phyloP scores from a whole-genome alignment of 2,888 invertebrate genomes.

The Dicranocentrus wangi region DNA sequence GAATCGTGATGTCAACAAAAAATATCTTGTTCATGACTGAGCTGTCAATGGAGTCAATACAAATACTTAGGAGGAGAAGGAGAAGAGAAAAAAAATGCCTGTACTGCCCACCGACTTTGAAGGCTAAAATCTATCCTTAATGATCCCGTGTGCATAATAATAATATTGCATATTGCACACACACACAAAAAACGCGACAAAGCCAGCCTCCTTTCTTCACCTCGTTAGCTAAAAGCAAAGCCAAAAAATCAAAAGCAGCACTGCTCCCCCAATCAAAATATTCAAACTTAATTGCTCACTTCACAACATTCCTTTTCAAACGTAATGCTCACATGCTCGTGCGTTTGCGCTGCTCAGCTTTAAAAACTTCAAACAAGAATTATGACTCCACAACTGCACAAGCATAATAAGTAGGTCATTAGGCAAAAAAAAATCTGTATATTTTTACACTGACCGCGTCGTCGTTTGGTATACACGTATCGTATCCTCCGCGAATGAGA shows the following conservation, averaged over 20 bases:
- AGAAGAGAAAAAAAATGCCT: too few relatives aligned
- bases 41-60: conserved; percentile 38
- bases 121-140: conserved; percentile 3
- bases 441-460: too few relatives aligned
- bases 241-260: background rate
- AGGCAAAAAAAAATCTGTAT: conserved; percentile 17
- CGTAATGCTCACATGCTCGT: too few relatives aligned
- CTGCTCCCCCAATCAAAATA: conserved; percentile 41
- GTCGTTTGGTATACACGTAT: too few relatives aligned
- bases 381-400: too few relatives aligned
- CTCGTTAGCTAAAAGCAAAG: conserved; percentile 12
- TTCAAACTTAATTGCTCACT: conserved; percentile 36
- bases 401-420: conserved; percentile 44
- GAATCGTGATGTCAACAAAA: conserved; percentile 48
- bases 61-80: conserved; percentile 9
- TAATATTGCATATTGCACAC: background rate
- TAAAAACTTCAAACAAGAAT: too few relatives aligned
- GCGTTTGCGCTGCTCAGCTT: too few relatives aligned
- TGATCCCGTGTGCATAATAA: conserved; percentile 14
- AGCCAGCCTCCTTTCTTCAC: conserved; percentile 46
- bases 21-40: conserved; percentile 29
- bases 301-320: conserved; percentile 2
- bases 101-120: too few relatives aligned
- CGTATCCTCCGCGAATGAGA: too few relatives aligned
- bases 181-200: conserved; percentile 3